These are phyloP conservation scores for Tyrannus savana DNA, from an alignment of 2,113 vertebrate genomes.

Conservation along the genomic window DNA sequence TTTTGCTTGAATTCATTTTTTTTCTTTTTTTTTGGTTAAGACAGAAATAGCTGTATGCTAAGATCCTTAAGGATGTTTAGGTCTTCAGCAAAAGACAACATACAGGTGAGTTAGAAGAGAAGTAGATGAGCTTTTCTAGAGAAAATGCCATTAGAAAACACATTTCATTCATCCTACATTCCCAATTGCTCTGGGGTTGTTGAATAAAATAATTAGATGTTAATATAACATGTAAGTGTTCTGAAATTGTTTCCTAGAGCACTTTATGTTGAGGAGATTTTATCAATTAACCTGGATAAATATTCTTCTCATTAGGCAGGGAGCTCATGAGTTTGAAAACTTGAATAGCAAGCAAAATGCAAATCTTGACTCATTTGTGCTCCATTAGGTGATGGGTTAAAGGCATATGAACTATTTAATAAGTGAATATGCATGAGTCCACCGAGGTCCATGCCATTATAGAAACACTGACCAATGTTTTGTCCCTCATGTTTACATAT, in stretches of 20 bases:
- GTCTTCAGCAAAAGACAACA: not conserved
- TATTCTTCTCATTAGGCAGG: constrained; percentile 1
- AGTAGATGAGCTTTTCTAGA: not conserved
- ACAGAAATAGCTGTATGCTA: not conserved
- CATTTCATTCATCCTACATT: not conserved
- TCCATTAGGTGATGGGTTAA: not conserved
- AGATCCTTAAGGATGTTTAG: not conserved
- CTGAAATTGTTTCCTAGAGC: constrained; percentile 39
- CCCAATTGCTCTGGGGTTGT: not conserved
- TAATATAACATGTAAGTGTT: constrained; percentile 31
- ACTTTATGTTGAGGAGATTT: constrained; percentile 29
- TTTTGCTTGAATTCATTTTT: not conserved
- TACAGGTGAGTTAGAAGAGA: not conserved
- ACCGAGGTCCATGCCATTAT: not conserved
- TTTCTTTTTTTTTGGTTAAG: not conserved
- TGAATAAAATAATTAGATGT: constrained; percentile 52
- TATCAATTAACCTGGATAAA: constrained; percentile 58
- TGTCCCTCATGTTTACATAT: not conserved
- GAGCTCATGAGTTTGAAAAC: not conserved
- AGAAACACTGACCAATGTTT: not conserved
- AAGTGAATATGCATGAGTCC: not conserved
- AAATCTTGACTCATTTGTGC: constrained; percentile 35
- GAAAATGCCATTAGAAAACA: not conserved
- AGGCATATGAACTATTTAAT: not conserved
- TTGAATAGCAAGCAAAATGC: constrained; percentile 48